Evolutionary conservation across 1,140 invertebrate genomes (phyloP).

Genomic region (Pseudomyrmex concolor): DNA sequence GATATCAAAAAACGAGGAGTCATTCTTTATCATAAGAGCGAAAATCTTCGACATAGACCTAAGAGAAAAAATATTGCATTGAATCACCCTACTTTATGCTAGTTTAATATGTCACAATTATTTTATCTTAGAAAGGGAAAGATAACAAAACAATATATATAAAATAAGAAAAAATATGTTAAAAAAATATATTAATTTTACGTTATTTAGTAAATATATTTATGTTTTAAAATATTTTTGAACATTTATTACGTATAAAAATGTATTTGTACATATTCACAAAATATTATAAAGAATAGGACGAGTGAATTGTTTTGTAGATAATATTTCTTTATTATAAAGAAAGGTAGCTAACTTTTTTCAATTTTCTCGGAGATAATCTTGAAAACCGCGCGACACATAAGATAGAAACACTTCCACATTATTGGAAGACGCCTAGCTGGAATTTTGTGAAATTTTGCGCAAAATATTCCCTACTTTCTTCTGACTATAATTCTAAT

Average conservation of each 20-base stretch:
- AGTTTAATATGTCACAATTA: neutral
- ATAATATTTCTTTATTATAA: conserved; percentile 24
- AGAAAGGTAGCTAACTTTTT: conserved; percentile 30
- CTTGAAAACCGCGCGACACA: conserved; percentile 44
- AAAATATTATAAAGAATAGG: conserved; percentile 27
- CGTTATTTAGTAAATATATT: no score
- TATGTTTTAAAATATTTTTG: no score
- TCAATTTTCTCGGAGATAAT: conserved; percentile 38
- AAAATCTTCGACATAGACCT: conserved; percentile 34
- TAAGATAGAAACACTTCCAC: conserved; percentile 46
- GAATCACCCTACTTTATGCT: conserved; percentile 10
- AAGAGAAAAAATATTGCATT: conserved; percentile 17
- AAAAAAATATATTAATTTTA: no score
- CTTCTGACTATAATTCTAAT: conserved; percentile 66
- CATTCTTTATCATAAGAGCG: conserved; percentile 55
- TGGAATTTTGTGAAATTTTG: conserved; percentile 41
- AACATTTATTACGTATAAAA: neutral
- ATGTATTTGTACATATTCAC: conserved; percentile 1
- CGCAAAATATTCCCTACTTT: conserved; percentile 36
- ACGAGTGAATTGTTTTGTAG: neutral
- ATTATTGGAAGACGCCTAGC: conserved; percentile 45
- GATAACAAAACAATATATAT: no score
- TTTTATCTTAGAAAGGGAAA: neutral
- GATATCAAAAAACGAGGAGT: conserved; percentile 41
- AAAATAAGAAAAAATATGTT: no score